These are phyloP conservation scores for Sandelia bainsii DNA, from an alignment of 2,797 vertebrate genomes.

Conservation along the genomic window DNA sequence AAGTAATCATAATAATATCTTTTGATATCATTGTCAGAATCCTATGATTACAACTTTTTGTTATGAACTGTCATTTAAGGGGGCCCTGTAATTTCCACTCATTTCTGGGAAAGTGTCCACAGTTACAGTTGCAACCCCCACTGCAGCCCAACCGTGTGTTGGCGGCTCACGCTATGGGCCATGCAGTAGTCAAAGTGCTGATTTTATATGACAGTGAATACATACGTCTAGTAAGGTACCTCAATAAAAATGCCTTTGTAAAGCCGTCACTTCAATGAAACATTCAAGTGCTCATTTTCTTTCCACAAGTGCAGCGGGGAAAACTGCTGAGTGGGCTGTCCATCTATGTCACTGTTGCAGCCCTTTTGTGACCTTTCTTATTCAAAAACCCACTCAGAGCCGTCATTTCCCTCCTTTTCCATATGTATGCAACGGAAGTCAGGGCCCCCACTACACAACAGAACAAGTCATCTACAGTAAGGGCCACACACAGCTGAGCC, in stretches of 20 bases:
- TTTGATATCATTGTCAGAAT: constrained; percentile 48
- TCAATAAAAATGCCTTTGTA: constrained; percentile 37
- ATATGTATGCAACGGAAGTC: constrained; percentile 77
- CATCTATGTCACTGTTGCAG: constrained; percentile 62
- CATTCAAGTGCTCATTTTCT: constrained; percentile 50
- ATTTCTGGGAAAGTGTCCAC: constrained; percentile 29
- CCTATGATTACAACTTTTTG: constrained; percentile 52
- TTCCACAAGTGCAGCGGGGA: constrained; percentile 37
- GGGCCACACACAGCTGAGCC: constrained; percentile 53
- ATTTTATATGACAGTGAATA: constrained; percentile 68
- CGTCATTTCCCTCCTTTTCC: constrained; percentile 76
- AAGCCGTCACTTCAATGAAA: constrained; percentile 38
- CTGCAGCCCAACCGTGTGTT: constrained; percentile 33
- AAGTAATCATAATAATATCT: constrained; percentile 41
- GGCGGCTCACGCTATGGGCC: constrained; percentile 44
- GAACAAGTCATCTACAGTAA: constrained; percentile 77
- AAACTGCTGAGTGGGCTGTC: constrained; percentile 70
- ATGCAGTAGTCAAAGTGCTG: constrained; percentile 61
- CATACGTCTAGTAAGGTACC: constrained; percentile 51
- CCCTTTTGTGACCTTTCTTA: constrained; percentile 74
- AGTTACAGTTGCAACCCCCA: constrained; percentile 24
- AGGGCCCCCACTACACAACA: constrained; percentile 31
- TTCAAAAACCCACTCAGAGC: constrained; percentile 73
- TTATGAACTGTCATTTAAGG: constrained; percentile 41
- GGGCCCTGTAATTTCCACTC: constrained; percentile 60